phyloP scores from a whole-genome alignment of 2,888 invertebrate genomes.

The Pandemis heparana region DNA sequence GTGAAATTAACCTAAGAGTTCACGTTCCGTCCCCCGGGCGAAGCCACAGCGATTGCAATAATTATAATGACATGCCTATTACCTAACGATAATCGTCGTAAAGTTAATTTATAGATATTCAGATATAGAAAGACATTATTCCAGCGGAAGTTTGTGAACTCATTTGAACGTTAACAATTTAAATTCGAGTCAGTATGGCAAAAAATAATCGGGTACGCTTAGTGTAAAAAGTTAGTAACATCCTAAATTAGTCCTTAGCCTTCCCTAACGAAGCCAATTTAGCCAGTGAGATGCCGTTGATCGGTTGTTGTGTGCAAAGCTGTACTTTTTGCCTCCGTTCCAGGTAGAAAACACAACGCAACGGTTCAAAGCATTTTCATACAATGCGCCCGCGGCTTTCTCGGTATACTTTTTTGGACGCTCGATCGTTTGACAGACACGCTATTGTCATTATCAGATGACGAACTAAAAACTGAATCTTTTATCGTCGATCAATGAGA shows the following conservation, averaged over 20 bases:
- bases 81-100: not conserved
- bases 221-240: conserved; percentile 73
- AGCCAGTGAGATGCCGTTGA: conserved; percentile 70
- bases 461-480: conserved; percentile 76
- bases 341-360: conserved; percentile 81
- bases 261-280: conserved; percentile 79
- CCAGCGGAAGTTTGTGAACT: not conserved
- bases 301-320: conserved; percentile 77
- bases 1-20: conserved; percentile 1
- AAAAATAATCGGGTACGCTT: conserved; percentile 48
- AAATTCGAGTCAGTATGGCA: conserved; percentile 32
- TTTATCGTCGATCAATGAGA: conserved; percentile 76
- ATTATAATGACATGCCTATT: conserved; percentile 4
- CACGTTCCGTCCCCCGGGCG: not conserved
- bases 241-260: conserved; percentile 78
- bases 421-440: conserved; percentile 79
- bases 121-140: not conserved
- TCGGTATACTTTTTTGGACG: conserved; percentile 76
- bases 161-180: conserved; percentile 13
- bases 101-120: conserved; percentile 1
- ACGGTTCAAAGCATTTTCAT: conserved; percentile 79
- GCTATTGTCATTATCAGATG: conserved; percentile 83
- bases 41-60: not conserved
- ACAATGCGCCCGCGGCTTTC: conserved; percentile 83
- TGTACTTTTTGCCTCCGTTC: conserved; percentile 74